Conservation (phyloP, 2,888 invertebrate genomes). For the Adelognathus sp. region DNA sequence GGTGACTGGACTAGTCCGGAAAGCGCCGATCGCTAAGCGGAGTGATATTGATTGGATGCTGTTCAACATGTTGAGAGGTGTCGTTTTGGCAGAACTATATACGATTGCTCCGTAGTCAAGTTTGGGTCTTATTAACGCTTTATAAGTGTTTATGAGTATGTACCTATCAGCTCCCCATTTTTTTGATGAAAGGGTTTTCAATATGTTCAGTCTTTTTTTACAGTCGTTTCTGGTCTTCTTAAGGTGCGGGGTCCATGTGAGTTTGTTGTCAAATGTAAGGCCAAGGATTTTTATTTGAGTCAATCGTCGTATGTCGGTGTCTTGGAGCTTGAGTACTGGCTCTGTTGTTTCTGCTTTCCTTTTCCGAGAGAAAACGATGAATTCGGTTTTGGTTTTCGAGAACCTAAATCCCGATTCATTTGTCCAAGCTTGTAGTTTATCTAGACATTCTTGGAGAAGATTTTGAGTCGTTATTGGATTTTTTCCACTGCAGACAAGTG, state of each 20-base stretch:
- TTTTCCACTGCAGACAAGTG: slow-evolving; percentile 41
- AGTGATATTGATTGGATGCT: not conserved
- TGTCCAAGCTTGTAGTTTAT: slow-evolving; percentile 4
- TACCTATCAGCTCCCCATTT: slow-evolving; percentile 43
- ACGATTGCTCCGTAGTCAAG: slow-evolving; percentile 50
- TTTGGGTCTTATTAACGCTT: slow-evolving; percentile 42
- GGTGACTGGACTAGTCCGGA: slow-evolving; percentile 35
- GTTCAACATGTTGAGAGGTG: not conserved
- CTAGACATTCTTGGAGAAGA: slow-evolving; percentile 17
- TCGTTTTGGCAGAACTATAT: slow-evolving; percentile 24
- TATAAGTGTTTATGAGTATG: slow-evolving; percentile 45
- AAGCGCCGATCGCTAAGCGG: slow-evolving; percentile 47
- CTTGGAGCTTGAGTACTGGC: not conserved
- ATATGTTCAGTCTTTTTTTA: slow-evolving; percentile 46
- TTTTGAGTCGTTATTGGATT: slow-evolving; percentile 10
- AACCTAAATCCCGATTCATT: not conserved
- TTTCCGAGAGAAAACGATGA: not conserved
- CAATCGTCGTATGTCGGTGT: not conserved
- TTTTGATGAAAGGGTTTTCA: slow-evolving; percentile 46
- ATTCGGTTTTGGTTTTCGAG: slow-evolving; percentile 14
- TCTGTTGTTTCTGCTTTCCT: not conserved
- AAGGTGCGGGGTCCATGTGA: slow-evolving; percentile 34
- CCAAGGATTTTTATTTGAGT: slow-evolving; percentile 24
- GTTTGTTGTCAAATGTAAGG: slow-evolving; percentile 13
- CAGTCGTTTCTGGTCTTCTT: slow-evolving; percentile 36